A percentile compares a stretch with the other conserved stretches of the same genome.
Evolutionary conservation across 2,113 vertebrate species (phyloP).

Genomic region (Deroptyus accipitrinus): DNA sequence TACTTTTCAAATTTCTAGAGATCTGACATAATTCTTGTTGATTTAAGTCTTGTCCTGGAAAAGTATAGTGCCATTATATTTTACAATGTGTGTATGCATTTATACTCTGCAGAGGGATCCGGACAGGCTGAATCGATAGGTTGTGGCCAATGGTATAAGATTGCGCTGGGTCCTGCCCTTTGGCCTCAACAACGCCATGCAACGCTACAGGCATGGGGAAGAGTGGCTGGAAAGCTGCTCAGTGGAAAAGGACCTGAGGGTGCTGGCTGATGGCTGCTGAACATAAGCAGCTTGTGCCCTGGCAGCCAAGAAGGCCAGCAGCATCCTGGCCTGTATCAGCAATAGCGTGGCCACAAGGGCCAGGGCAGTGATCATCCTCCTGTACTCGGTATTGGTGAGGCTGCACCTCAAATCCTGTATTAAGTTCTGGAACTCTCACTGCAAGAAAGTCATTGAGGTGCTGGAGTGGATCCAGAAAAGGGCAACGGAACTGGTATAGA

Average conservation of each 20-base stretch:
- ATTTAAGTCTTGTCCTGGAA: neutral
- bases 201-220: neutral
- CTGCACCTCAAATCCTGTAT: accelerated
- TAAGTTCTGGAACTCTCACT: neutral
- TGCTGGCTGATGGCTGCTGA: neutral
- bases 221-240: neutral
- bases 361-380: neutral
- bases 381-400: neutral
- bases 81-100: neutral
- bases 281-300: neutral
- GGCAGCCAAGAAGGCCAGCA: neutral
- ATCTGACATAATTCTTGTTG: neutral
- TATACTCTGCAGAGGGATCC: neutral
- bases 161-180: neutral
- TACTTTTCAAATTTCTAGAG: neutral
- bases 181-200: neutral
- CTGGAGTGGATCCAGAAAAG: neutral
- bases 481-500: neutral
- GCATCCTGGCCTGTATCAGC: neutral
- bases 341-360: neutral
- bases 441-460: neutral
- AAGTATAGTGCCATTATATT: neutral
- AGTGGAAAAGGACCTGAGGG: neutral
- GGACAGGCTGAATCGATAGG: neutral
- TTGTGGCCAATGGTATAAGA: neutral